A percentile compares a stretch with the other conserved stretches of the same genome.
Conservation (phyloP, 2,797 vertebrate species). For the Mormyrus proboscirostris region DNA sequence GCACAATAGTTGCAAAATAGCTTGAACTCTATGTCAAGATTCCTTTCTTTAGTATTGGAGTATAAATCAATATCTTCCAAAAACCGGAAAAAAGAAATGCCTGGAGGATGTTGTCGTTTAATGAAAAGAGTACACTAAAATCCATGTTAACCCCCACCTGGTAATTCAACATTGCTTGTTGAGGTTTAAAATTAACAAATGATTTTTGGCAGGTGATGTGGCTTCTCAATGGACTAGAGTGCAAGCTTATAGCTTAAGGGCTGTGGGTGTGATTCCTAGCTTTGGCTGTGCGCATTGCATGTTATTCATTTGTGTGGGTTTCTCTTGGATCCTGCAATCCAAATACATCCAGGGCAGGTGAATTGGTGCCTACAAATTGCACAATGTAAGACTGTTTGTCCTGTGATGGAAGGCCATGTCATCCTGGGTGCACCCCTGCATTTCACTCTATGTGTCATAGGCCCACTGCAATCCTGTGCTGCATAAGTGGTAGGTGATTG, state of each 20-base stretch:
- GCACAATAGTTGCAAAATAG: not conserved
- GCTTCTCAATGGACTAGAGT: not conserved
- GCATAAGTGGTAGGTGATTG: not conserved
- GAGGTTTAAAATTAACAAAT: not conserved
- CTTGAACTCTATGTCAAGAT: not conserved
- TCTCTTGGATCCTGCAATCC: not conserved
- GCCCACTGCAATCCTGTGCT: not conserved
- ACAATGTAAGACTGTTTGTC: not conserved
- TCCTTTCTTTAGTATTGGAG: not conserved
- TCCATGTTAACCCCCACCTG: not conserved
- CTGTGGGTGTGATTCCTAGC: not conserved
- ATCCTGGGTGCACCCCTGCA: not conserved
- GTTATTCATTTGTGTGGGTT: not conserved
- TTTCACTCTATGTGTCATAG: not conserved
- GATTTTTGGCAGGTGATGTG: not conserved
- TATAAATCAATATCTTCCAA: not conserved
- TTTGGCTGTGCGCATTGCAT: not conserved
- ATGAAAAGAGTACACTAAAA: not conserved
- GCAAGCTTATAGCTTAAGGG: not conserved
- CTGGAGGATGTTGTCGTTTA: not conserved
- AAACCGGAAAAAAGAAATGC: not conserved
- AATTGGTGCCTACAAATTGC: not conserved
- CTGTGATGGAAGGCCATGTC: not conserved
- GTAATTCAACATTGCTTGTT: not conserved
- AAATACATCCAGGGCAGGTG: not conserved